Evolutionary conservation across 2,113 vertebrate genomes (phyloP).

Genomic region (Ranitomeya variabilis): DNA sequence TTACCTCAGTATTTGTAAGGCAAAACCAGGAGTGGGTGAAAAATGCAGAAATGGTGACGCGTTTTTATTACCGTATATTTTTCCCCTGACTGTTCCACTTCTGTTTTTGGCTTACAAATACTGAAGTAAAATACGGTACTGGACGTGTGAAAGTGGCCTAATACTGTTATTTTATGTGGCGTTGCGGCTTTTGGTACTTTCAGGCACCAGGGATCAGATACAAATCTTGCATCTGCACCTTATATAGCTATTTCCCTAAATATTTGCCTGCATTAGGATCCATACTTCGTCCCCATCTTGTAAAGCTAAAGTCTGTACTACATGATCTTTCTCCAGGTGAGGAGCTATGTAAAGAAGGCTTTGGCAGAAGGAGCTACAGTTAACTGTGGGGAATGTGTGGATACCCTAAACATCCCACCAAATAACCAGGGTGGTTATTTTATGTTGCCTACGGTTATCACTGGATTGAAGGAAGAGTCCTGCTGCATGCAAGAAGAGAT

Average conservation of each 20-base stretch:
- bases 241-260: neutral
- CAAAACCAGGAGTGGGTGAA: no score
- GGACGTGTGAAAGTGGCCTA: no score
- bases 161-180: neutral
- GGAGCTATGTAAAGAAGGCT: conserved; percentile 81
- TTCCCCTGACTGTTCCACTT: no score
- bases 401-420: conserved; percentile 75
- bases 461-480: conserved; percentile 81
- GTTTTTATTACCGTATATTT: no score
- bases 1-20: no score
- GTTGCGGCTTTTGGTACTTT: neutral
- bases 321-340: conserved; percentile 74
- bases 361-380: conserved; percentile 81
- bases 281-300: neutral
- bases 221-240: neutral
- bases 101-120: no score
- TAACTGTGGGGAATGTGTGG: conserved; percentile 89
- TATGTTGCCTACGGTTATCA: conserved; percentile 88
- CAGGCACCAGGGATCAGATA: neutral
- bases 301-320: neutral
- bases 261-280: neutral
- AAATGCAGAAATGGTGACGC: no score
- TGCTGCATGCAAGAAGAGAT: conserved; percentile 96
- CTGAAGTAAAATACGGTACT: no score
- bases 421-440: conserved; percentile 84